phyloP scores from a whole-genome alignment of 2,113 vertebrate genomes.

The Egretta garzetta region DNA sequence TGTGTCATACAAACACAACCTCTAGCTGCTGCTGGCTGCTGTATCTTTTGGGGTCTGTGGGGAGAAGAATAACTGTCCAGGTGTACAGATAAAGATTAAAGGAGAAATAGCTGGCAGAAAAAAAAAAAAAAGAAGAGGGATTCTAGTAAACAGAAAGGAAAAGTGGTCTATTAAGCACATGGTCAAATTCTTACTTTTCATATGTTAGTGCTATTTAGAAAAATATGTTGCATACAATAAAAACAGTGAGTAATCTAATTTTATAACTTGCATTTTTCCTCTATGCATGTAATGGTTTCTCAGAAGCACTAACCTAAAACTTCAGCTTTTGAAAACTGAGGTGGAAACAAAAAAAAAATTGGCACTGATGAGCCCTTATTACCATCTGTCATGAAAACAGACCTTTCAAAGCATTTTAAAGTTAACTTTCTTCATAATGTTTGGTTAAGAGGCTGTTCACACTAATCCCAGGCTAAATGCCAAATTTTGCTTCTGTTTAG shows the following conservation, averaged over 20 bases:
- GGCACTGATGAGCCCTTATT: conserved; percentile 61
- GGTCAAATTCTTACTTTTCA: neutral
- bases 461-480: conserved; percentile 54
- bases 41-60: neutral
- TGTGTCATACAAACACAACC: conserved; percentile 28
- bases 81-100: neutral
- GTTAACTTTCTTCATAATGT: conserved; percentile 67
- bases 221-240: neutral
- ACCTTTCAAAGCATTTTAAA: conserved; percentile 67
- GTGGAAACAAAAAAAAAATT: conserved; percentile 53
- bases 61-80: neutral
- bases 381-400: conserved; percentile 69
- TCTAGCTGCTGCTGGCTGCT: neutral
- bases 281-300: neutral
- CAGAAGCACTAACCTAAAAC: conserved; percentile 33
- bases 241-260: neutral
- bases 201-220: neutral
- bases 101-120: neutral
- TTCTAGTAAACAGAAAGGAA: neutral
- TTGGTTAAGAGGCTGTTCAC: conserved; percentile 64
- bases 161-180: neutral
- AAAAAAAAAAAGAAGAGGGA: neutral
- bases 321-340: conserved; percentile 39
- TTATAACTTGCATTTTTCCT: neutral
- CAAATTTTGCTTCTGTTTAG: conserved; percentile 63